Percentiles rank a stretch among this genome's conserved stretches.
phyloP scores from a whole-genome alignment of 2,888 invertebrate genomes.

The Philonicus albiceps region DNA sequence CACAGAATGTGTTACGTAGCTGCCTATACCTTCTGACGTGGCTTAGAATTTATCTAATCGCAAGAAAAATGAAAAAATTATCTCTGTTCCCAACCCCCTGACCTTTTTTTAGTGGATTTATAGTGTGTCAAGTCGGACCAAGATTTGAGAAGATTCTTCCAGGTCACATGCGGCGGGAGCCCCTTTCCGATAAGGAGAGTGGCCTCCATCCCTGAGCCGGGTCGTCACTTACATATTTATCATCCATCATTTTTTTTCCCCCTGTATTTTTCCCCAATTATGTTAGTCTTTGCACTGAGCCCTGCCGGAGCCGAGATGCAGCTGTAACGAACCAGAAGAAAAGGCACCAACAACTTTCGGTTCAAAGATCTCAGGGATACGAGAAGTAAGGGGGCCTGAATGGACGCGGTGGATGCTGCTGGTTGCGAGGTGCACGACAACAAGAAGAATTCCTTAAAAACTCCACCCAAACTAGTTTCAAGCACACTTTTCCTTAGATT shows the following conservation, averaged over 20 bases:
- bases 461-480: slow-evolving; percentile 19
- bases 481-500: neutral
- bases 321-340: neutral
- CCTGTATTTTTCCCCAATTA: neutral
- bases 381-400: neutral
- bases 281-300: neutral
- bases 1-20: neutral
- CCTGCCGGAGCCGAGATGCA: neutral
- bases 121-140: neutral
- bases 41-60: neutral
- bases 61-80: neutral
- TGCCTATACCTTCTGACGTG: neutral
- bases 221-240: neutral
- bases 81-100: neutral
- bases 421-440: neutral
- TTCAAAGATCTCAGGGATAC: neutral
- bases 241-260: neutral
- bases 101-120: neutral
- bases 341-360: neutral
- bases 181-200: neutral
- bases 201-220: neutral
- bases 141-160: neutral
- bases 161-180: neutral
- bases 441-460: slow-evolving; percentile 14
- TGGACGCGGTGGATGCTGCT: neutral